Base-by-base conservation (phyloP, 1,140 invertebrate genomes). In the Temnothorax longispinosus region DNA sequence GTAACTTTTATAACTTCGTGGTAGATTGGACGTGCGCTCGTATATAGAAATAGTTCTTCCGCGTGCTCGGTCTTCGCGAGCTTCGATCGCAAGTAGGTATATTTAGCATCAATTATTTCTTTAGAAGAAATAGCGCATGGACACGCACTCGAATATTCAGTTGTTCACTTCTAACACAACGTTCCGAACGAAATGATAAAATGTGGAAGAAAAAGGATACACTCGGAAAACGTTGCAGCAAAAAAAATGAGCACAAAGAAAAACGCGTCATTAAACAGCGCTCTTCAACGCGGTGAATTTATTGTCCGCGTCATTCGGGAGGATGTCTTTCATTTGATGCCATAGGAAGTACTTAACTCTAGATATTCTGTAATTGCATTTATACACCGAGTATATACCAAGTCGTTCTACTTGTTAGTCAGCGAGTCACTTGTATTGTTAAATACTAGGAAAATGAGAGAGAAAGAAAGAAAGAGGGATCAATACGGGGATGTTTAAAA, bases 301-400 rank as follows among this genome's bases (percentile, higher is more conserved):
- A 54, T 85, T 78, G 27, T 86, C 15, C 4, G 27, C 13, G 27
- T 60, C n/a, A 71, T 78, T 81, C 32, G 32, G 7, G 13, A 56
- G 18, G 27, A 75, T 69, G 50, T 77, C 76, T 47, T 71, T 86
- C 21, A 65, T n/a, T 85, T 85, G 38, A 85, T 86, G 52, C 50
- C 21, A 56, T 13, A 52, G 75, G 32, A 77, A 80, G 67, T 11
- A 50, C n/a, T 60, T 21, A 18, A 60, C 54, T 80, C 18, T 50
- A 41, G 35, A 27, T 15, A 27, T 52, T 50, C 41, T 86, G 60
- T 52, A 21, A 81, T 35, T 71, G 41, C 35, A 60, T 38, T 44
- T 44, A 65, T 32, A 69, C n/a, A 35, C 27, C 32, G 27, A 32
- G 32, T 62, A 5, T 44, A 71, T 56, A 47, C 8, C 13, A 32